Evolutionary conservation across 2,888 invertebrate genomes (phyloP).

Genomic region (Thera obeliscata): DNA sequence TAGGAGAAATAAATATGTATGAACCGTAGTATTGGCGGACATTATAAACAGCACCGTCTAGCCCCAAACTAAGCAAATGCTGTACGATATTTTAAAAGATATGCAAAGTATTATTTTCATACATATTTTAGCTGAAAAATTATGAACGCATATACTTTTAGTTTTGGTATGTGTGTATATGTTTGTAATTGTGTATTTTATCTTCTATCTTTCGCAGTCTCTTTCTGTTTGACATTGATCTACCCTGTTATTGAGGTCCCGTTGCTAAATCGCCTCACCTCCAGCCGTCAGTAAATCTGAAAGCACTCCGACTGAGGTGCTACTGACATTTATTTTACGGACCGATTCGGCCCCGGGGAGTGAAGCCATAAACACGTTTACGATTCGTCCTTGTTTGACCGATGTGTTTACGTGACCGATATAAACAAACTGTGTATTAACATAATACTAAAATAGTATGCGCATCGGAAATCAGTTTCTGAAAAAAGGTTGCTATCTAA

Average conservation of each 20-base stretch:
- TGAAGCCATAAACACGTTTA: slow-evolving; percentile 58
- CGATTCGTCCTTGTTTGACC: slow-evolving; percentile 52
- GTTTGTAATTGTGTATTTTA: too few species aligned
- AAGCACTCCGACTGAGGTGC: slow-evolving; percentile 46
- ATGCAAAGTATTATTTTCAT: too few species aligned
- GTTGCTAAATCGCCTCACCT: slow-evolving; percentile 3
- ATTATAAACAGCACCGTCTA: too few species aligned
- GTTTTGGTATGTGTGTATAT: too few species aligned
- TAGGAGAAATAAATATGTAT: too few species aligned
- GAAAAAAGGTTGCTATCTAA: slow-evolving; percentile 10
- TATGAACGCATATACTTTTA: too few species aligned
- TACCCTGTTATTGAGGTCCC: slow-evolving; percentile 6
- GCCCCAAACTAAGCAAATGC: too few species aligned
- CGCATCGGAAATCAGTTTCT: slow-evolving; percentile 31
- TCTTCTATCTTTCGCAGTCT: too few species aligned
- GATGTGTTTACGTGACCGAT: slow-evolving; percentile 46
- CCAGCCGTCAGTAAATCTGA: slow-evolving; percentile 43
- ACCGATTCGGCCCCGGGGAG: slow-evolving; percentile 46
- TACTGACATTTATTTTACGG: slow-evolving; percentile 59
- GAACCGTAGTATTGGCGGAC: too few species aligned
- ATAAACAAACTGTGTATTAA: slow-evolving; percentile 39
- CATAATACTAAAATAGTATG: slow-evolving; percentile 27
- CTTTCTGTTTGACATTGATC: background rate
- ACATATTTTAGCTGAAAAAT: too few species aligned
- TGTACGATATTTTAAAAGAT: too few species aligned